phyloP scores from a whole-genome alignment of 2,797 vertebrate species.

The Sus cebifrons region DNA sequence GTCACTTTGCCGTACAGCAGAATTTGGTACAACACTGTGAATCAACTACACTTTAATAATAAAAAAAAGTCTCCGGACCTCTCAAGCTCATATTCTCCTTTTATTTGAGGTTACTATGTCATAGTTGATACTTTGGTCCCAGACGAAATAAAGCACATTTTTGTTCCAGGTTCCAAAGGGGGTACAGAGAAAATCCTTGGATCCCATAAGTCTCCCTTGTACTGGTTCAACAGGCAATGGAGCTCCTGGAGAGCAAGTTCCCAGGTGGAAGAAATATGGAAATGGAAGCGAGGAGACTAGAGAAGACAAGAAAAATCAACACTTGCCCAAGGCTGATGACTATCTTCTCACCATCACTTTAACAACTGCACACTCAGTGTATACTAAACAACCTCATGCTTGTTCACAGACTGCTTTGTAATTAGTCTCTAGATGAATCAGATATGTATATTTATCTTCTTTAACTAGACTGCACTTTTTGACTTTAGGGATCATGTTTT shows the following conservation, averaged over 20 bases:
- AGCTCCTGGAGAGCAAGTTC: not conserved
- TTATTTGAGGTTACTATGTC: not conserved
- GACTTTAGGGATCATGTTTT: slow-evolving; percentile 44
- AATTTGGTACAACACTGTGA: too few species aligned
- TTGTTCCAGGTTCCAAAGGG: not conserved
- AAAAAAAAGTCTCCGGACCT: not conserved
- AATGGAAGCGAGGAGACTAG: not conserved
- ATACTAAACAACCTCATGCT: not conserved
- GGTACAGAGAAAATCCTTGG: not conserved
- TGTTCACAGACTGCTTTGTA: slow-evolving; percentile 9
- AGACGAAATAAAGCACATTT: not conserved
- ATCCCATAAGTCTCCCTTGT: not conserved
- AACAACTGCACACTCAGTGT: not conserved
- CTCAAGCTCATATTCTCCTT: not conserved
- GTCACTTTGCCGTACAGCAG: too few species aligned
- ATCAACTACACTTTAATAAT: too few species aligned
- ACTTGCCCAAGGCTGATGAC: not conserved
- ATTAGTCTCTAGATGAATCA: slow-evolving; percentile 60
- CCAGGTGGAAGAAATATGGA: not conserved
- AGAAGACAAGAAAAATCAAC: not conserved
- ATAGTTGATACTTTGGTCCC: not conserved
- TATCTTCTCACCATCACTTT: not conserved
- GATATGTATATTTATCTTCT: not conserved
- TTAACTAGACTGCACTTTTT: slow-evolving; percentile 2
- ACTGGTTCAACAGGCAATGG: not conserved